Base-by-base conservation (phyloP, 2,888 invertebrate species). In the Actias luna region DNA sequence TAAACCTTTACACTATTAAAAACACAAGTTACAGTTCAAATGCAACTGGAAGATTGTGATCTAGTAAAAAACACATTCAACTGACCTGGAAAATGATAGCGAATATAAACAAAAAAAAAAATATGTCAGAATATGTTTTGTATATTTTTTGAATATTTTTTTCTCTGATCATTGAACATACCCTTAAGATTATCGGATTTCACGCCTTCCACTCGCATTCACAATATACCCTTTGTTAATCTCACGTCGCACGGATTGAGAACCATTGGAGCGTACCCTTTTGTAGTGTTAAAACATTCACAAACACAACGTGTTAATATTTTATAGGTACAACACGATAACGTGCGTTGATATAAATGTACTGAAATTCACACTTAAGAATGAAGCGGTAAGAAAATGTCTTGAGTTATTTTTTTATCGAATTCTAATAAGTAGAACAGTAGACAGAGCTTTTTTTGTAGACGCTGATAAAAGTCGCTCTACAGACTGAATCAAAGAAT, bases 301-400 rank as follows among this genome's bases (percentile, higher is more conserved):
- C 29, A 55, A 5, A 55, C 18, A 55, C 16, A 55, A 55, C 29
- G 16, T 29, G 55, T 29, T 29, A 46, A 46, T 46, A 29, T 55
- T 55, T 55, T 55, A 29, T 55, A 16, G 29, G 10, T 46, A 55
- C 27, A 55, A 55, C 7, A 14, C 55, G 55, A 29, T 55, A 55
- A 10, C 55, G 27, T 55, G 29, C n/a, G 55, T 55, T 29, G 29
- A 55, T 29, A 55, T 29, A 55, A 55, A 55, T 2, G 52, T 63
- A 59, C 12, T 18, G 57, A 64, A 64, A 64, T 62, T 64, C 62
- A 62, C 64, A 64, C 64, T 42, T 57, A n/a, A n/a, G n/a, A n/a
- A n/a, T n/a, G n/a, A 16, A 22, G 52, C 55, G 55, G 4, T 29
- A 55, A 55, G 5, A 18, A 27, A 52, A 52, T 52, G 16, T 27